Conservation (phyloP, 2,797 vertebrate species). For the Leptoclinus maculatus region DNA sequence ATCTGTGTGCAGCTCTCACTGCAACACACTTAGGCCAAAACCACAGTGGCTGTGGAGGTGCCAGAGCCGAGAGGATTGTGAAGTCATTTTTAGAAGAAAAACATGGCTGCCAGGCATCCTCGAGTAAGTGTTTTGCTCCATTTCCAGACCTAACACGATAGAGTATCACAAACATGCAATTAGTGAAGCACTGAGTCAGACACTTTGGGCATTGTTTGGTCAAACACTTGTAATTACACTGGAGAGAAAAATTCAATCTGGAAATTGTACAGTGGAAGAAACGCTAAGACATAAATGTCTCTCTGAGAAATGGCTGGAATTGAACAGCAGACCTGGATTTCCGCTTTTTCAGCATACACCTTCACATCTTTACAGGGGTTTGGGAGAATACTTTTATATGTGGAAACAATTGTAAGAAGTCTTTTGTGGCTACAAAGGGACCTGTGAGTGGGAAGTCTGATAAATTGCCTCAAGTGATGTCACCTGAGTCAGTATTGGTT, state of each 20-base stretch:
- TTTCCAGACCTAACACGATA: slow-evolving; percentile 67
- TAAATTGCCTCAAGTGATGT: not conserved
- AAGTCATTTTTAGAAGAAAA: slow-evolving; percentile 69
- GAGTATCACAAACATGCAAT: slow-evolving; percentile 80
- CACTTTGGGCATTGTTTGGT: slow-evolving; percentile 66
- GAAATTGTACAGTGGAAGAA: slow-evolving; percentile 32
- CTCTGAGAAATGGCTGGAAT: slow-evolving; percentile 47
- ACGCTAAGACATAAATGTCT: slow-evolving; percentile 35
- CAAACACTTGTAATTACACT: slow-evolving; percentile 53
- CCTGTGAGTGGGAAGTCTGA: not conserved
- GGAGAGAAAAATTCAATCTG: slow-evolving; percentile 34
- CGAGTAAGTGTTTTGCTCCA: slow-evolving; percentile 44
- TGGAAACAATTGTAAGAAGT: not conserved
- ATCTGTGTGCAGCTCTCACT: slow-evolving; percentile 69
- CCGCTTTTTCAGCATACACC: not conserved
- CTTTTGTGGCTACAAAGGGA: not conserved
- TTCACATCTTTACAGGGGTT: not conserved
- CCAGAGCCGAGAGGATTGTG: slow-evolving; percentile 66
- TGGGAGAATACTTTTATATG: not conserved
- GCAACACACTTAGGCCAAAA: slow-evolving; percentile 56
- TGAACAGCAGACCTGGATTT: slow-evolving; percentile 27
- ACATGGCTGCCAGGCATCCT: slow-evolving; percentile 64
- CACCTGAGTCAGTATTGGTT: not conserved
- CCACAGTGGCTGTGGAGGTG: slow-evolving; percentile 65
- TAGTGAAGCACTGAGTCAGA: slow-evolving; percentile 77